Percentiles rank a stretch among this genome's conserved stretches.
Evolutionary conservation across 2,797 vertebrate species (phyloP).

Genomic region (Tarsius wallacei): DNA sequence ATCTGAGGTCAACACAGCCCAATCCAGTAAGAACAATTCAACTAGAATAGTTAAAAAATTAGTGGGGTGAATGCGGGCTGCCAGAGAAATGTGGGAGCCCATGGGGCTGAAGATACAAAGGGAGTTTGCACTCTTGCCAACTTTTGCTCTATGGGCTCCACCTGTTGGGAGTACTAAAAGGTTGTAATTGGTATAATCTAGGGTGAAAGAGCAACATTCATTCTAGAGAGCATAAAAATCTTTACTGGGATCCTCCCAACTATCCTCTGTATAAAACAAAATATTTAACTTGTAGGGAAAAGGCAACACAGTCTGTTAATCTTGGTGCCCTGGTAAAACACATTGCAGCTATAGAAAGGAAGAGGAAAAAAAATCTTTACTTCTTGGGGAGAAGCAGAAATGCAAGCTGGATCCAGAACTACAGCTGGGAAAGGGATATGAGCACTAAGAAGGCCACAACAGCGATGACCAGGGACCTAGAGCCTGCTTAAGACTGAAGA

Average conservation of each 20-base stretch:
- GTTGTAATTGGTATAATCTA: fast-evolving
- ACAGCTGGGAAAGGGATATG: not conserved
- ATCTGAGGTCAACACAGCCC: not conserved
- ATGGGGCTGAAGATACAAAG: not conserved
- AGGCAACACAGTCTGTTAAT: not conserved
- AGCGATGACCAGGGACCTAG: not conserved
- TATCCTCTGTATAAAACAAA: not conserved
- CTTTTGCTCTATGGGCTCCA: not conserved
- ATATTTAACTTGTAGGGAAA: not conserved
- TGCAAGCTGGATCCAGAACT: not conserved
- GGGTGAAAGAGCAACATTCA: fast-evolving
- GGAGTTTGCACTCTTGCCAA: not conserved
- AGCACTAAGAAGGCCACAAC: not conserved
- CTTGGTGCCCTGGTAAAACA: not conserved
- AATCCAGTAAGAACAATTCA: not conserved
- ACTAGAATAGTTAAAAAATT: not conserved
- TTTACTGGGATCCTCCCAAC: not conserved
- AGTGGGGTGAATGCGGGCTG: not conserved
- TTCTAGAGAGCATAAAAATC: not conserved
- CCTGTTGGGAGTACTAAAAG: not conserved
- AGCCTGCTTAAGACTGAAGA: not conserved
- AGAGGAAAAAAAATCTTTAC: not conserved
- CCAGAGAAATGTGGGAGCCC: not conserved
- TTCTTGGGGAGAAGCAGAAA: not conserved
- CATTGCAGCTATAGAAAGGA: not conserved